phyloP scores from a whole-genome alignment of 2,797 vertebrate species.

The Austrolebias charrua region DNA sequence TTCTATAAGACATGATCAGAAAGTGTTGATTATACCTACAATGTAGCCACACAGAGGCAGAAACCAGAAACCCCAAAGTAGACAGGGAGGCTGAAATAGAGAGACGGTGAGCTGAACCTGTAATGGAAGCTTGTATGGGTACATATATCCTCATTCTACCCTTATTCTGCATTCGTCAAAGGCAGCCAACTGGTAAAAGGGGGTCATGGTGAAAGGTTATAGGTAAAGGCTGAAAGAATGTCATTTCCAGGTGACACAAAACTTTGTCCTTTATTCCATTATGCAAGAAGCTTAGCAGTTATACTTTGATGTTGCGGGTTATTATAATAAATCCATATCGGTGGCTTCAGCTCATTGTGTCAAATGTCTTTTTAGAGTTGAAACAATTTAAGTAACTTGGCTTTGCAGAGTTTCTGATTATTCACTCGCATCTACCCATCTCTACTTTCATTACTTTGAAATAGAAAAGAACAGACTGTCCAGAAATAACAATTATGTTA shows the following conservation, averaged over 20 bases:
- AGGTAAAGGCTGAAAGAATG: slow-evolving; percentile 32
- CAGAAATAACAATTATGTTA: too few relatives aligned
- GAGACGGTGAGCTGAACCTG: slow-evolving; percentile 31
- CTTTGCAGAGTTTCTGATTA: too few relatives aligned
- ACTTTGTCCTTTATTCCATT: slow-evolving; percentile 34
- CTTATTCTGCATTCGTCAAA: slow-evolving; percentile 32
- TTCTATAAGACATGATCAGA: slow-evolving; percentile 12
- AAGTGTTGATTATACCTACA: slow-evolving; percentile 10
- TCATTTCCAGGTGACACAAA: slow-evolving; percentile 25
- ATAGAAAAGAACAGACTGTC: too few relatives aligned
- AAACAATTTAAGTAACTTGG: too few relatives aligned
- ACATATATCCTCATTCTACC: slow-evolving; percentile 40
- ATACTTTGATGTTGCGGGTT: slow-evolving; percentile 12
- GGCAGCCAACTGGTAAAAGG: slow-evolving; percentile 46
- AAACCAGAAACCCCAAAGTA: slow-evolving; percentile 56
- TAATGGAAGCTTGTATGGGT: slow-evolving; percentile 40
- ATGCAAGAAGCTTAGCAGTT: slow-evolving; percentile 25
- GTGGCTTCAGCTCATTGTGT: too few relatives aligned
- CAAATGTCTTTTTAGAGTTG: too few relatives aligned
- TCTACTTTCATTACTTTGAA: too few relatives aligned
- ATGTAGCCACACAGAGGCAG: slow-evolving; percentile 19
- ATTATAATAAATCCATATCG: too few relatives aligned
- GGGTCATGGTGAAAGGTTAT: slow-evolving; percentile 52
- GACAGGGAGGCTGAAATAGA: slow-evolving; percentile 50
- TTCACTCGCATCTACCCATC: too few relatives aligned